Evolutionary conservation across 2,113 vertebrate genomes (phyloP).

Genomic region (Bungarus multicinctus): DNA sequence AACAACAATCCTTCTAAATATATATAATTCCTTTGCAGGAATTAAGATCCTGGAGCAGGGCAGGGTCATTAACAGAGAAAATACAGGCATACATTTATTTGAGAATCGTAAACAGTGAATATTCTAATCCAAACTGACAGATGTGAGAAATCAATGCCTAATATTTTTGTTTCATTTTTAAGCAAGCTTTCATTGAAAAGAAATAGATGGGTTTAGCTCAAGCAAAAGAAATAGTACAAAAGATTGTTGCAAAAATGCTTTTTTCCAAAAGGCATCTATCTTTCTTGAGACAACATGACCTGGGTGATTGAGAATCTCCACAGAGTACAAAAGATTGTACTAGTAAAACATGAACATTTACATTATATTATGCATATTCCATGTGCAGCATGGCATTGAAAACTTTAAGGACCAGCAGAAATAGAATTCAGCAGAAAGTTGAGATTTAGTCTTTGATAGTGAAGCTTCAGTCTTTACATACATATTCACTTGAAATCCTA

Average conservation of each 20-base stretch:
- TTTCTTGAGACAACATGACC: neutral
- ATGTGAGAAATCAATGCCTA: neutral
- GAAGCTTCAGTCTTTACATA: neutral
- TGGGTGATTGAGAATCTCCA: neutral
- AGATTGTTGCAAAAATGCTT: neutral
- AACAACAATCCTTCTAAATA: neutral
- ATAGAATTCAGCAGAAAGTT: neutral
- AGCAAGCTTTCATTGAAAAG: neutral
- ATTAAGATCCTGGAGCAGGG: neutral
- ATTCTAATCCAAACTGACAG: neutral
- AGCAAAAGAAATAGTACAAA: neutral
- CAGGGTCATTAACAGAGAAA: neutral
- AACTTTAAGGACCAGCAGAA: neutral
- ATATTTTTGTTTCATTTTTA: neutral
- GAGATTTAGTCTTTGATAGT: neutral
- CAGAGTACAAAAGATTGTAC: neutral
- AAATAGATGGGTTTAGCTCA: neutral
- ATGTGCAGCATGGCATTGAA: neutral
- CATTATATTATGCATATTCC: neutral
- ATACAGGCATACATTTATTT: neutral
- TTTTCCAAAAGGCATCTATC: too few species aligned
- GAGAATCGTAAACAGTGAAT: neutral
- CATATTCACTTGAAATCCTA: neutral
- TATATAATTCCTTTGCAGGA: neutral
- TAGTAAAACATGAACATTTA: neutral